Base-by-base conservation (phyloP, 1,140 invertebrate genomes). In the Drosophila mauritiana region DNA sequence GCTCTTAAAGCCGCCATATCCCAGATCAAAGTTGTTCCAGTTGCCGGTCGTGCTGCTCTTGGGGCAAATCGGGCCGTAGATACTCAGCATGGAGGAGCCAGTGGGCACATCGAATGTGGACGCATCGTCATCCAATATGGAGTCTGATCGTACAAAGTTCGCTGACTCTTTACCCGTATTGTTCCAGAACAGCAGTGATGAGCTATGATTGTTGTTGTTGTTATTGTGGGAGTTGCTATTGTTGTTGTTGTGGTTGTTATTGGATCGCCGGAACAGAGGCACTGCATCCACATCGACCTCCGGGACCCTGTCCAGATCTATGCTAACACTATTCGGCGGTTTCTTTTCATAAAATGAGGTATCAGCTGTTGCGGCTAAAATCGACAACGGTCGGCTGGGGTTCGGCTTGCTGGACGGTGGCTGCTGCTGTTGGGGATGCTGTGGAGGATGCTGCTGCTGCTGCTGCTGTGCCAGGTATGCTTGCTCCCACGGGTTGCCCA, bases 61-160 rank as follows among this genome's bases (percentile, higher is more conserved):
- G 68, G 96, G 94, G n/a, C 96, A 97, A 70, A 97, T 97, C 1
- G 96, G 96, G 12, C 96, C 96, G 85, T 96, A 97, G 92, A 96
- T 96, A 80, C 95, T 96, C 25, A 80, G 73, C 17, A 90, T 57
- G 1, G 81, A 65, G 15, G 78, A 72, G 17, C 95, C 94, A 17
- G 95, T 91, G 22, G 96, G 94, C 15, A 94, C 93, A 83, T 96
- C 96, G 92, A 96, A 96, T 4, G 96, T 96, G 43, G 96, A 94
- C 78, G 95, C 95, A 78, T 95, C 96, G 55, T 96, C 95, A 31
- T 95, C 94, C 64, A 95, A 88, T 75, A 95, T 94, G 22, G 94
- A 94, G 84, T 95, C 95, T 20, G 94, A 94, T 55, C 94, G 93
- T 39, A 94, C 94, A 91, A 94, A 95, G 65, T 94, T 94, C 48